phyloP scores from a whole-genome alignment of 2,797 vertebrate genomes.

The Chiroxiphia lanceolata region DNA sequence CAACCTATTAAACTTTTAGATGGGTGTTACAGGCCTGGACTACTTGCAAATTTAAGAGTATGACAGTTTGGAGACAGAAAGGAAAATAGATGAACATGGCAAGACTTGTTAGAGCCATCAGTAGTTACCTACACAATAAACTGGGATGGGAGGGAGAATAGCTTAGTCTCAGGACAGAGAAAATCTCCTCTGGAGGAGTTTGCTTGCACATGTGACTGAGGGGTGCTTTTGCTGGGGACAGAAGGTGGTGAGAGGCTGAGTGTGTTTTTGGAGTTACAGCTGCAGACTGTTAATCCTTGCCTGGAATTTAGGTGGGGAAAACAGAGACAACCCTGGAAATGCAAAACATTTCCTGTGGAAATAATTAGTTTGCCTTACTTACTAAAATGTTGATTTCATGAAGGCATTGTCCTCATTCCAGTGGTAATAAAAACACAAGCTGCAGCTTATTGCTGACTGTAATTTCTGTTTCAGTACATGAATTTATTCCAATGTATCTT shows the following conservation, averaged over 20 bases:
- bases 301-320: background rate
- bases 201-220: fast-evolving
- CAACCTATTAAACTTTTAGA: background rate
- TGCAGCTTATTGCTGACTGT: background rate
- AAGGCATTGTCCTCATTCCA: background rate
- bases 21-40: fast-evolving
- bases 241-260: background rate
- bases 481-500: background rate
- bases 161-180: background rate
- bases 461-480: background rate
- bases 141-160: background rate
- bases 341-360: background rate
- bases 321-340: background rate
- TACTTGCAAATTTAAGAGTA: background rate
- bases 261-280: background rate
- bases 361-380: background rate
- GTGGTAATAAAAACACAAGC: background rate
- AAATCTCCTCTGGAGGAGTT: background rate
- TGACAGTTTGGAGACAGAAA: background rate
- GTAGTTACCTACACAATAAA: background rate
- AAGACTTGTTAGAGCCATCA: background rate
- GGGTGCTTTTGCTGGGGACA: background rate
- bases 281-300: background rate
- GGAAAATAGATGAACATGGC: background rate
- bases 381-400: background rate